A percentile compares a stretch with the other conserved stretches of the same genome.
Evolutionary conservation across 2,888 invertebrate species (phyloP).

Genomic region (Eristalinus aeneus): DNA sequence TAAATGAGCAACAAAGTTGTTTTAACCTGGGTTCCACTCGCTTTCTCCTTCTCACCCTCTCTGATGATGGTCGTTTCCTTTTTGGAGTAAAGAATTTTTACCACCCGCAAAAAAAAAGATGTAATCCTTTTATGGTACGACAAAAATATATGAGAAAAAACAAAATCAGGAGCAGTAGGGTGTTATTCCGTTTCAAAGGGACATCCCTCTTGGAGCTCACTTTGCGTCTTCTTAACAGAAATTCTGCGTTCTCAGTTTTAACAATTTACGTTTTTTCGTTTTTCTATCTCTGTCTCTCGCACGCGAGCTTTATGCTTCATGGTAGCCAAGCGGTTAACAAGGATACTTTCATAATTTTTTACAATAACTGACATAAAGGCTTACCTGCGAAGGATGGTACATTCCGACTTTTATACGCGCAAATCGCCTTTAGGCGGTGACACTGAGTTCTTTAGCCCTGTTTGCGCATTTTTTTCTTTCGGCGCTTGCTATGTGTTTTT

Average conservation of each 20-base stretch:
- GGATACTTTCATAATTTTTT: conserved; percentile 70
- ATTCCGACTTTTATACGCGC: conserved; percentile 65
- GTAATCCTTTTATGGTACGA: conserved; percentile 60
- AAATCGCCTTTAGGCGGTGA: conserved; percentile 70
- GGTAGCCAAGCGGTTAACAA: conserved; percentile 69
- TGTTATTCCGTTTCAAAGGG: conserved; percentile 61
- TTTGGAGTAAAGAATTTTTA: conserved; percentile 43
- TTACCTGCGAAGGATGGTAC: conserved; percentile 69
- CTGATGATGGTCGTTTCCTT: conserved; percentile 7
- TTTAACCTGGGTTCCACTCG: conserved; percentile 21
- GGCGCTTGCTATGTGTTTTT: conserved; percentile 9
- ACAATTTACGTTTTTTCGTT: conserved; percentile 44
- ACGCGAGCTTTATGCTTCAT: conserved; percentile 20
- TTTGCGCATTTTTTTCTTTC: conserved; percentile 42
- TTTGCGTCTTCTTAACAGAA: conserved; percentile 56
- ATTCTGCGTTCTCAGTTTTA: conserved; percentile 57
- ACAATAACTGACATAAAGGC: conserved; percentile 70
- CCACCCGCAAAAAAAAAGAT: conserved; percentile 32
- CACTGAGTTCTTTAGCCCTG: conserved; percentile 69
- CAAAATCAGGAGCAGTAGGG: conserved; percentile 4
- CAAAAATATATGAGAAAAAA: background rate
- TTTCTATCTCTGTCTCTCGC: conserved; percentile 6
- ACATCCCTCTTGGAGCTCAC: conserved; percentile 48
- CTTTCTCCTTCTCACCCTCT: background rate
- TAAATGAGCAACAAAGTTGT: conserved; percentile 66